Evolutionary conservation across 2,113 vertebrate species (phyloP).

Genomic region (Philantomba maxwellii): DNA sequence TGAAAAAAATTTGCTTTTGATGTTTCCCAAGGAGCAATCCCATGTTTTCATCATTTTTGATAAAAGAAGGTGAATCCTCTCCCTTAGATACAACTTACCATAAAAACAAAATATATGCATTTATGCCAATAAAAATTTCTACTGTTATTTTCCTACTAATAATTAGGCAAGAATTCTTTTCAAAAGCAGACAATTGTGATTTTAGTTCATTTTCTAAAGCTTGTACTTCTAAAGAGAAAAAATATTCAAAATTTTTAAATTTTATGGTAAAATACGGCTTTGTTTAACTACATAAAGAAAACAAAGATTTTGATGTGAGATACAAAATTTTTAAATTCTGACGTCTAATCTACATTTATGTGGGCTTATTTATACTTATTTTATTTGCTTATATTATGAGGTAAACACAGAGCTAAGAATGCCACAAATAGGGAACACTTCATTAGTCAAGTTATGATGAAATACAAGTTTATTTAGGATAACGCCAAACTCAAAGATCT

Average conservation of each 20-base stretch:
- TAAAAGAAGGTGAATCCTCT: neutral
- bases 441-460: neutral
- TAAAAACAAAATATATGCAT: neutral
- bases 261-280: neutral
- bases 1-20: neutral
- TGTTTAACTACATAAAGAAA: conserved; percentile 7
- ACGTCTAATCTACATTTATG: neutral
- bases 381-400: conserved; percentile 12
- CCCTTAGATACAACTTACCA: neutral
- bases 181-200: neutral
- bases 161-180: neutral
- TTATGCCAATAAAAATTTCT: neutral
- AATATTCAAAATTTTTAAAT: neutral
- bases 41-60: neutral
- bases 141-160: neutral
- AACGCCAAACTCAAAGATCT: neutral
- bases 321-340: neutral
- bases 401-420: neutral
- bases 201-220: neutral
- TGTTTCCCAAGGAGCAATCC: neutral
- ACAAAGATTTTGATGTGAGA: neutral
- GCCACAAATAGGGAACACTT: neutral
- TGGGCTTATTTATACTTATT: neutral
- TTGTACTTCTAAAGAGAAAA: neutral
- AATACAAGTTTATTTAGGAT: neutral